Conservation (phyloP, 2,888 invertebrate genomes). For the Eristalis arbustorum region DNA sequence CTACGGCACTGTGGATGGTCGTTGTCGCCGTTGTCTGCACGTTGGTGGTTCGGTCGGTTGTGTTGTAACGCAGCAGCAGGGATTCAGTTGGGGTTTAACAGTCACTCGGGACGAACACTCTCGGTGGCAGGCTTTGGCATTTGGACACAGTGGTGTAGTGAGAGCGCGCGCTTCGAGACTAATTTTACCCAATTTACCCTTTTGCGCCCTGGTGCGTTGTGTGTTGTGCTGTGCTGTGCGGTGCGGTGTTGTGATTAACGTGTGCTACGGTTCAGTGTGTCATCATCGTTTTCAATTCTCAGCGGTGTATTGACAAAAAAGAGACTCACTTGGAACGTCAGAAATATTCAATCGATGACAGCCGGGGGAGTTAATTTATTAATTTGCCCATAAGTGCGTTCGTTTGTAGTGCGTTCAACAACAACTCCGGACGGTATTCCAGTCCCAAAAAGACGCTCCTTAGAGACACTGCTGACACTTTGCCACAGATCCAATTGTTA, state of each 20-base stretch:
- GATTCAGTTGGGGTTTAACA: slow-evolving; percentile 82
- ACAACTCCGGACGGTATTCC: background rate
- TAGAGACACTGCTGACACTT: slow-evolving; percentile 18
- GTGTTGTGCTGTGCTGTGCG: slow-evolving; percentile 31
- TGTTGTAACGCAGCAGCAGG: slow-evolving; percentile 75
- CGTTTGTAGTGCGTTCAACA: slow-evolving; percentile 28
- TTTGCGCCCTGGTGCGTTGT: slow-evolving; percentile 49
- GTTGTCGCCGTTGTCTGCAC: slow-evolving; percentile 67
- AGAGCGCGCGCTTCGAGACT: slow-evolving; percentile 72
- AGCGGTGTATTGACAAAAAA: slow-evolving; percentile 75
- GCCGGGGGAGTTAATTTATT: slow-evolving; percentile 25
- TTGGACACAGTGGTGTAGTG: slow-evolving; percentile 63
- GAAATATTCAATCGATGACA: slow-evolving; percentile 41
- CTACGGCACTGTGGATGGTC: slow-evolving; percentile 35
- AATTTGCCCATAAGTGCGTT: slow-evolving; percentile 34
- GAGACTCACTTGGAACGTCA: slow-evolving; percentile 24
- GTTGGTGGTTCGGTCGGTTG: slow-evolving; percentile 68
- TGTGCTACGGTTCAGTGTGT: slow-evolving; percentile 45
- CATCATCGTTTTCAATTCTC: slow-evolving; percentile 76
- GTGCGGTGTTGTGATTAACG: slow-evolving; percentile 32
- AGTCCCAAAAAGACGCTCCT: slow-evolving; percentile 1
- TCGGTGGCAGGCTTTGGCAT: slow-evolving; percentile 65
- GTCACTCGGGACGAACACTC: slow-evolving; percentile 80
- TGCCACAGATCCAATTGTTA: background rate
- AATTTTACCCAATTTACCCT: slow-evolving; percentile 75